Evolutionary conservation across 1,140 invertebrate species (phyloP).

Genomic region (Steinernema khuongi): DNA sequence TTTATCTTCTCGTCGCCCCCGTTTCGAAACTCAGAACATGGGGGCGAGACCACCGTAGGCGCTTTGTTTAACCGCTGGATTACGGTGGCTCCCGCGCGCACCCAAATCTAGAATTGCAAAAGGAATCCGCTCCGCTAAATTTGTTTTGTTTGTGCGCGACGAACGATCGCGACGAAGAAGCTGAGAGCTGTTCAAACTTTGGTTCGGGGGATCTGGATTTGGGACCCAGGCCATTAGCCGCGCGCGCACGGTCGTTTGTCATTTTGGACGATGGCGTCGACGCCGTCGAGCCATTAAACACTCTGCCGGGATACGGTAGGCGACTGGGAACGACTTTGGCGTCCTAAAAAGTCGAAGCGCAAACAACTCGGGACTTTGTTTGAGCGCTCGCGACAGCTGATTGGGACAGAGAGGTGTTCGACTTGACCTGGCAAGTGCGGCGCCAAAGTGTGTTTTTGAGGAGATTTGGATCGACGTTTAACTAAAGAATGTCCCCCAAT

Average conservation of each 20-base stretch:
- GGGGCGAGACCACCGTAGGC: background rate
- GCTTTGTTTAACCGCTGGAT: slow-evolving; percentile 7
- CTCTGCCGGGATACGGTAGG: slow-evolving; percentile 1
- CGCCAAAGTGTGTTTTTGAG: too few species aligned
- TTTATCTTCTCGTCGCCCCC: too few species aligned
- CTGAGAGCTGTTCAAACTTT: slow-evolving; percentile 8
- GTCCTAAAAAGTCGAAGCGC: slow-evolving; percentile 5
- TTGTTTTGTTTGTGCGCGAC: slow-evolving; percentile 15
- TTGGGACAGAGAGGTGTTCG: background rate
- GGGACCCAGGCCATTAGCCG: slow-evolving; percentile 12
- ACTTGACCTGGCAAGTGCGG: too few species aligned
- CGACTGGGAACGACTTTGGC: background rate
- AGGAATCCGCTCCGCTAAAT: slow-evolving; percentile 8
- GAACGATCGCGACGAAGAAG: slow-evolving; percentile 14
- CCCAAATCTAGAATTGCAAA: slow-evolving; percentile 14
- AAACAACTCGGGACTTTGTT: background rate
- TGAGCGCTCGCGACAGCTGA: background rate
- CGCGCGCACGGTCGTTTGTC: background rate
- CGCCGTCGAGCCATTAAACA: background rate
- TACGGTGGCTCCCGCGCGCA: background rate
- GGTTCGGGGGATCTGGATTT: slow-evolving; percentile 4
- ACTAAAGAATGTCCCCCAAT: too few species aligned
- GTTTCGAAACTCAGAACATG: too few species aligned
- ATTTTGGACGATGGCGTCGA: slow-evolving; percentile 2
- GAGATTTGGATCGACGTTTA: too few species aligned